Percentiles rank a stretch among this genome's conserved stretches.
Conservation (phyloP, 2,888 invertebrate genomes). For the Lordiphosa andalusiaca region DNA sequence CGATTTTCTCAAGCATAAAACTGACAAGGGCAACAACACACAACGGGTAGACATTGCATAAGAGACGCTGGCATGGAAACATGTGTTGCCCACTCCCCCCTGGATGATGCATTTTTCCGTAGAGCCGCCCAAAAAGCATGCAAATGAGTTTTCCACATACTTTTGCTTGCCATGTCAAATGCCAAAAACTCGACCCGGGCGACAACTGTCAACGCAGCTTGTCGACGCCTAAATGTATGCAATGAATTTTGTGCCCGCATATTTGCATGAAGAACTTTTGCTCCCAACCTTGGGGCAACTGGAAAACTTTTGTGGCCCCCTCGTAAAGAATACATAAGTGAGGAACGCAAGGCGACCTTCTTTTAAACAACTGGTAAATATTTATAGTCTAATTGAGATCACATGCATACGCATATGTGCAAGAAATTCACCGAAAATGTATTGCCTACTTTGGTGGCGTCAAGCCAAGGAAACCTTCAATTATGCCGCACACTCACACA, state of each 20-base stretch:
- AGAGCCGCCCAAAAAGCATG: constrained; percentile 55
- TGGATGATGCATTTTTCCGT: constrained; percentile 42
- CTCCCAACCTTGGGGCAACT: constrained; percentile 21
- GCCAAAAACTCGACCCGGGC: constrained; percentile 23
- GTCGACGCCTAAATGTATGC: constrained; percentile 52
- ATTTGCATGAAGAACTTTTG: constrained; percentile 52
- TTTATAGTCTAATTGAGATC: constrained; percentile 61
- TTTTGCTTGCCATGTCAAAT: constrained; percentile 27
- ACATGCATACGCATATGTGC: constrained; percentile 12
- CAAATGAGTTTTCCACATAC: constrained; percentile 44
- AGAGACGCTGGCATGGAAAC: constrained; percentile 22
- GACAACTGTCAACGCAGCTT: constrained; percentile 63
- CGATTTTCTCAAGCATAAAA: constrained; percentile 15
- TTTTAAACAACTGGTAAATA: constrained; percentile 55
- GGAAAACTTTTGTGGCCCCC: constrained; percentile 38
- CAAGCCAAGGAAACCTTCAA: constrained; percentile 51
- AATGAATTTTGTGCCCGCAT: constrained; percentile 56
- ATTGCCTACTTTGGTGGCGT: constrained; percentile 24
- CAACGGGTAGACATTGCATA: constrained; percentile 2
- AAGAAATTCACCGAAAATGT: constrained; percentile 15
- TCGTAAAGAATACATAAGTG: constrained; percentile 12
- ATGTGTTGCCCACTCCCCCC: constrained; percentile 34
- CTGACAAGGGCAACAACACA: constrained; percentile 8
- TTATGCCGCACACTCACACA: constrained; percentile 48
- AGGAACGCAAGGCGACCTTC: constrained; percentile 11